Conservation (phyloP, 2,888 invertebrate genomes). For the Danaus chrysippus region DNA sequence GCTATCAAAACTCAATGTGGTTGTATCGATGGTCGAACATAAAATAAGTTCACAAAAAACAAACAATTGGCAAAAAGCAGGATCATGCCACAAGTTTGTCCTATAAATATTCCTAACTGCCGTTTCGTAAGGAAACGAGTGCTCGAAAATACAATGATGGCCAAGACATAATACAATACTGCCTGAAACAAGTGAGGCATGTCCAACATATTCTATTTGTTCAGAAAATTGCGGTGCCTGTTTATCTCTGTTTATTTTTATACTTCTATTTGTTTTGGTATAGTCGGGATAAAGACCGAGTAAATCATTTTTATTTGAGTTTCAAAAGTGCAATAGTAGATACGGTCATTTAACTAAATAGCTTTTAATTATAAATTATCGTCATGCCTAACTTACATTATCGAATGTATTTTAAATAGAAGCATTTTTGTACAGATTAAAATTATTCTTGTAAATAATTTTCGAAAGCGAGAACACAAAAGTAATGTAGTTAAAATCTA, state of each 20-base stretch:
- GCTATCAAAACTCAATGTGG: slow-evolving; percentile 52
- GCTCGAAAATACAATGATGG: slow-evolving; percentile 74
- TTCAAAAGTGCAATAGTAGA: background rate
- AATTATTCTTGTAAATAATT: no score
- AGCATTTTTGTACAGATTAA: no score
- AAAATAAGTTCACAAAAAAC: slow-evolving; percentile 55
- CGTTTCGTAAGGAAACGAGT: slow-evolving; percentile 73
- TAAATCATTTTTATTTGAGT: slow-evolving; percentile 3
- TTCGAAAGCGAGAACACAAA: no score
- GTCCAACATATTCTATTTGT: slow-evolving; percentile 72
- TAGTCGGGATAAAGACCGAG: background rate
- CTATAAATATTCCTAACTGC: slow-evolving; percentile 77
- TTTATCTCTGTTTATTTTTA: slow-evolving; percentile 43
- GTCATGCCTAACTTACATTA: no score
- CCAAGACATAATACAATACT: slow-evolving; percentile 67
- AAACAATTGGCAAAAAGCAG: slow-evolving; percentile 69
- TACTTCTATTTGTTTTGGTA: slow-evolving; percentile 8
- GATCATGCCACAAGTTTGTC: slow-evolving; percentile 71
- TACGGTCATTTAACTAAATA: background rate
- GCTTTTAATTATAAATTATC: no score
- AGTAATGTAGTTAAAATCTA: no score
- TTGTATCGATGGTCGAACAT: slow-evolving; percentile 48
- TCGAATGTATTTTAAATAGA: no score
- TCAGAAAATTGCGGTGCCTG: slow-evolving; percentile 61
- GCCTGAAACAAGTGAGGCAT: slow-evolving; percentile 65